These are phyloP conservation scores for Biston betularia DNA, from an alignment of 2,888 invertebrate genomes.

Conservation along the genomic window DNA sequence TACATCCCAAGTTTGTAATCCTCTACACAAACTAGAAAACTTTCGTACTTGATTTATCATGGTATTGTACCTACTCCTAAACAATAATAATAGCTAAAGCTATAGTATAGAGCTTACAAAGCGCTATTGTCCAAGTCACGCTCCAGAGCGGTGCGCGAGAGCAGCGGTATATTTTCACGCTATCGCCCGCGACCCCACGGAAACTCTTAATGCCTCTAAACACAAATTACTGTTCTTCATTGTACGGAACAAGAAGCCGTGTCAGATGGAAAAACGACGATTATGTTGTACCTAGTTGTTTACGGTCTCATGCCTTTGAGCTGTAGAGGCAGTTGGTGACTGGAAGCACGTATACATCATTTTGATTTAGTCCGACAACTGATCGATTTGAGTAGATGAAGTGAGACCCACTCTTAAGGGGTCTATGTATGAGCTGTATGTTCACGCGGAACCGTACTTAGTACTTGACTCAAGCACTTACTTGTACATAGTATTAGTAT, in stretches of 20 bases:
- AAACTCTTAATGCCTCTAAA: conserved; percentile 52
- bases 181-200: conserved; percentile 51
- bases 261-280: conserved; percentile 53
- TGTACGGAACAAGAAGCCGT: conserved; percentile 69
- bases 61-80: not conserved
- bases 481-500: too few species aligned
- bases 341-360: not conserved
- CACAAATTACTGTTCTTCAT: conserved; percentile 60
- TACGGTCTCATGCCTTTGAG: conserved; percentile 34
- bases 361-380: too few species aligned
- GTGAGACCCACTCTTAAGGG: too few species aligned
- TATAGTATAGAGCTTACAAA: conserved; percentile 22
- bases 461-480: too few species aligned
- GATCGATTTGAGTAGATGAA: too few species aligned
- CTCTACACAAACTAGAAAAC: conserved; percentile 5
- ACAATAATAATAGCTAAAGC: conserved; percentile 5
- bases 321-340: not conserved
- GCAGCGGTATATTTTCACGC: conserved; percentile 63
- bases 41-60: not conserved
- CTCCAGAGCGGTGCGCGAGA: conserved; percentile 45
- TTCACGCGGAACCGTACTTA: too few species aligned
- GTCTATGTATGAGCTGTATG: too few species aligned
- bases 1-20: not conserved
- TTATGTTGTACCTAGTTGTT: conserved; percentile 37
- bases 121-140: conserved; percentile 42